These are phyloP conservation scores for Heteronetta atricapilla DNA, from an alignment of 2,113 vertebrate species.

Conservation along the genomic window DNA sequence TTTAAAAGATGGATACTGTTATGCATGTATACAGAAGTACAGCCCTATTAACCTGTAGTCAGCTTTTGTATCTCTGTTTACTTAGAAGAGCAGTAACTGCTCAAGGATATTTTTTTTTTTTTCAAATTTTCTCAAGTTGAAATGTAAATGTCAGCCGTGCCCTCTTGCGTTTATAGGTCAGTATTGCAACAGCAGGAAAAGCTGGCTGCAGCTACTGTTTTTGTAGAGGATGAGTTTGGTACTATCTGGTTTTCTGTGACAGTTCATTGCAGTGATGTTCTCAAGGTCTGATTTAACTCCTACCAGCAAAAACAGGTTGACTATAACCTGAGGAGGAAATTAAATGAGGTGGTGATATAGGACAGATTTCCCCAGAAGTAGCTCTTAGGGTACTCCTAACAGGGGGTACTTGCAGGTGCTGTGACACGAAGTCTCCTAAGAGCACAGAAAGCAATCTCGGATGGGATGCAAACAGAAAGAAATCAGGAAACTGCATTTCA, in stretches of 20 bases:
- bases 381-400: not conserved
- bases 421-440: not conserved
- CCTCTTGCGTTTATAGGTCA: not conserved
- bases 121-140: not conserved
- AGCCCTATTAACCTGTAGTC: not conserved
- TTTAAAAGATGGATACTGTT: not conserved
- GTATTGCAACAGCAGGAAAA: not conserved
- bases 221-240: not conserved
- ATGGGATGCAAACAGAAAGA: not conserved
- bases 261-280: not conserved
- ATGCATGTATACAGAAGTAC: not conserved
- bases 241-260: not conserved
- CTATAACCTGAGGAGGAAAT: not conserved
- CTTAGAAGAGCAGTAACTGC: too few relatives aligned
- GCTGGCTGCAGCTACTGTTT: too few relatives aligned
- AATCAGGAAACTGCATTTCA: not conserved
- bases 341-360: not conserved
- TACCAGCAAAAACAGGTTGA: not conserved
- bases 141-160: not conserved
- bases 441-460: not conserved
- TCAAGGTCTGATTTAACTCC: not conserved
- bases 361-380: not conserved
- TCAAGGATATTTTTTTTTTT: too few relatives aligned
- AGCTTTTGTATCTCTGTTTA: not conserved
- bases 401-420: rapidly evolving